Evolutionary conservation across 2,797 vertebrate genomes (phyloP).

Genomic region (Gymnothorax javanicus): DNA sequence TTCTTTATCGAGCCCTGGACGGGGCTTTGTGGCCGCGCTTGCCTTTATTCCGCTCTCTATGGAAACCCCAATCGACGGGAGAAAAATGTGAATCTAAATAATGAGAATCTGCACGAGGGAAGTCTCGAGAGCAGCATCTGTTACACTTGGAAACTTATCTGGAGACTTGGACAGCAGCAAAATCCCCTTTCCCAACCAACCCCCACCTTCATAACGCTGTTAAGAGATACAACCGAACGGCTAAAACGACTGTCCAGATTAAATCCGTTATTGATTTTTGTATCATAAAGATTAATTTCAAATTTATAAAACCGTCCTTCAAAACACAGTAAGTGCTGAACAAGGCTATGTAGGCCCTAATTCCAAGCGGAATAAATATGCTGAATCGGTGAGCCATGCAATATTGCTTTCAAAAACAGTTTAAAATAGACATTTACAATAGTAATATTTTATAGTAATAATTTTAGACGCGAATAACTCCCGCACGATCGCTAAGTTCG

Average conservation of each 20-base stretch:
- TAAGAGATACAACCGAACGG: background rate
- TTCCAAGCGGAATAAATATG: background rate
- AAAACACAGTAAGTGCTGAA: background rate
- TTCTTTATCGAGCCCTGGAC: constrained; percentile 92
- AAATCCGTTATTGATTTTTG: background rate
- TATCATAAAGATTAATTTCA: background rate
- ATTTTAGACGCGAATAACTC: background rate
- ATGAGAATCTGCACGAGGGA: constrained; percentile 90
- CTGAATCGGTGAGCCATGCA: background rate
- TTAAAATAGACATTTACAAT: background rate
- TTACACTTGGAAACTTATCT: constrained; percentile 99
- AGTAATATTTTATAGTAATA: background rate
- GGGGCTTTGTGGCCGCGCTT: constrained; percentile 87
- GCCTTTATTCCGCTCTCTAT: constrained; percentile 97
- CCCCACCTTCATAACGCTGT: constrained; percentile 58
- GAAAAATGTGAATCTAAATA: constrained; percentile 94
- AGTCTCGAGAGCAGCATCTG: constrained; percentile 94
- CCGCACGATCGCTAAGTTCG: background rate
- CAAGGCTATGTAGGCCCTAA: too few relatives aligned
- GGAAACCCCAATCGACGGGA: constrained; percentile 94
- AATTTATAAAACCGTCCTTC: background rate
- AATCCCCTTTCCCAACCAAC: constrained; percentile 68
- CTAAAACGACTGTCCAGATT: background rate
- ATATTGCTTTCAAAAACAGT: background rate
- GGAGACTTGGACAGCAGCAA: constrained; percentile 80